Base-by-base conservation (phyloP, 2,888 invertebrate genomes). In the Eristalis tenax region DNA sequence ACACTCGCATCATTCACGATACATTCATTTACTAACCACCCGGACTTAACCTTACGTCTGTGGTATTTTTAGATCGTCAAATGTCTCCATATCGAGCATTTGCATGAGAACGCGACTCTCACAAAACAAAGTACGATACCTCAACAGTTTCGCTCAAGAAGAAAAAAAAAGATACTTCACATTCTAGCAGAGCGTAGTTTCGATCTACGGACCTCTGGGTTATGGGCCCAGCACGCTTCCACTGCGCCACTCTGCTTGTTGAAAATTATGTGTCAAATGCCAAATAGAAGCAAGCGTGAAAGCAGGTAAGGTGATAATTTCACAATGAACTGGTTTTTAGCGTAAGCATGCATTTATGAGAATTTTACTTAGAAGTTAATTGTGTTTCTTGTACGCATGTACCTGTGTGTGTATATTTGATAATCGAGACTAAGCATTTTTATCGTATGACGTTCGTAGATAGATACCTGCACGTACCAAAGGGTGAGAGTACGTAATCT, bases 151-250 rank as follows among this genome's bases (percentile, higher is more conserved):
- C 2, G 38, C 4, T 13, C 13, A 64, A 32, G 32, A 8, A 32
- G 10, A 40, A 78, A 71, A 59, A 26, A 40, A 57, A 65, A 61
- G 18, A 18, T n/a, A 13, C 0, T 8, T 22, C 35, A 50, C 23
- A 32, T 2, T 15, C 65, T 92, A 93, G 93, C 93, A 93, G 93
- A 93, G 90, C 93, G 92, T 93, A 92, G 93, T 93, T 93, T 93
- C 93, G 93, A 93, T 93, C 92, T 92, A 93, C 93, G 93, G 93
- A 93, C 93, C 93, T 93, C 93, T 93, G 93, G 93, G 95, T 96
- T 95, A 96, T 96, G 95, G 95, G 95, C 95, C 95, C 95, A 95
- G 95, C 95, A 95, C 95, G 95, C 95, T 95, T 95, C 96, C 95
- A 95, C 95, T 96, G 95, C 96, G 95, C 96, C 95, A 95, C 95